A percentile compares a stretch with the other conserved stretches of the same genome.
Evolutionary conservation across 2,113 vertebrate species (phyloP).

Genomic region (Callocephalon fimbriatum): DNA sequence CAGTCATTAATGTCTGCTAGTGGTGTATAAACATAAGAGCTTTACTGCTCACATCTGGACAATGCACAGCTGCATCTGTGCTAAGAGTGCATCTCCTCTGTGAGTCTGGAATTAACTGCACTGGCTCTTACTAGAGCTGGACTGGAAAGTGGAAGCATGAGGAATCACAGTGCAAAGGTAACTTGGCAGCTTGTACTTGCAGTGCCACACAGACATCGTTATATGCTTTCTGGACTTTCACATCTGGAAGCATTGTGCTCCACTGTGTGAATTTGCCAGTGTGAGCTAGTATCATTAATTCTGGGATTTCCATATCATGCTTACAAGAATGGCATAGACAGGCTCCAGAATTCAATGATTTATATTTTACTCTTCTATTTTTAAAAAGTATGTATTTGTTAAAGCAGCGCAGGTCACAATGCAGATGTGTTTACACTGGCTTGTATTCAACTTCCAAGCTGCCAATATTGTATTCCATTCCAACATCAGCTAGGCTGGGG

Average conservation of each 20-base stretch:
- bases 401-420: background rate
- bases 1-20: background rate
- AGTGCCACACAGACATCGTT: background rate
- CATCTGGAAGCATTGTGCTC: background rate
- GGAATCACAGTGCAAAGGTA: background rate
- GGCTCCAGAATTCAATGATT: background rate
- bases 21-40: background rate
- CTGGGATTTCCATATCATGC: background rate
- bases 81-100: background rate
- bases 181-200: background rate
- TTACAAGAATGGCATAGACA: background rate
- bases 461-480: background rate
- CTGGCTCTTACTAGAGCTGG: background rate
- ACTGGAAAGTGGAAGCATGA: background rate
- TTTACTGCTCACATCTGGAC: background rate
- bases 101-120: background rate
- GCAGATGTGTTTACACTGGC: background rate
- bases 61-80: background rate
- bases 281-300: background rate
- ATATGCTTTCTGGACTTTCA: background rate
- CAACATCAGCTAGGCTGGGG: background rate
- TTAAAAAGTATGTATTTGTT: background rate
- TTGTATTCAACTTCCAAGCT: background rate
- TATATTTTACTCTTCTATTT: background rate
- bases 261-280: background rate